Conservation (phyloP, 2,797 vertebrate species). For the Kryptopterus vitreolus region DNA sequence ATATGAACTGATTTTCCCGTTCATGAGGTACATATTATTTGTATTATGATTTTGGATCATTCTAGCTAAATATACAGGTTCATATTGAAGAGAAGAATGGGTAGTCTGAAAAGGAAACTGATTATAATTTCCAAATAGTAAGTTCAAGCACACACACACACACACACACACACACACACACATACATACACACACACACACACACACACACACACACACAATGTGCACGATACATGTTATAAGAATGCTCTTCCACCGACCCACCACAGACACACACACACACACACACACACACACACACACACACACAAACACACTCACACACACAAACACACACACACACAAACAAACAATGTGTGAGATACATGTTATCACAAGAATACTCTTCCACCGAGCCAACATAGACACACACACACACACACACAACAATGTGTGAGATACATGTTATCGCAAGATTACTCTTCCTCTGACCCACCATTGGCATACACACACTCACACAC, state of each 20-base stretch:
- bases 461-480: not conserved
- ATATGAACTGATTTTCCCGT: not conserved
- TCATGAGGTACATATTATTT: not conserved
- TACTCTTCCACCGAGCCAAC: not conserved
- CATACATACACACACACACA: not conserved
- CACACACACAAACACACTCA: too few species aligned
- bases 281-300: not conserved
- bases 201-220: not conserved
- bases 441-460: not conserved
- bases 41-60: too few species aligned
- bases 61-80: too few species aligned
- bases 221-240: too few species aligned
- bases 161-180: constrained; percentile 14
- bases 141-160: not conserved
- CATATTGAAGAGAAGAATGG: not conserved
- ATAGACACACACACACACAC: too few species aligned
- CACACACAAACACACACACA: too few species aligned
- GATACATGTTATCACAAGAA: not conserved
- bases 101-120: not conserved
- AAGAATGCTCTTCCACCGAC: too few species aligned
- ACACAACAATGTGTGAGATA: not conserved
- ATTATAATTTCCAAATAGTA: not conserved
- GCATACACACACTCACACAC: too few species aligned
- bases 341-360: not conserved
- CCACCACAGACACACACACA: too few species aligned